Percentiles rank a stretch among this genome's conserved stretches.
phyloP scores from a whole-genome alignment of 2,797 vertebrate species.

The Schizopygopsis pylzovi region DNA sequence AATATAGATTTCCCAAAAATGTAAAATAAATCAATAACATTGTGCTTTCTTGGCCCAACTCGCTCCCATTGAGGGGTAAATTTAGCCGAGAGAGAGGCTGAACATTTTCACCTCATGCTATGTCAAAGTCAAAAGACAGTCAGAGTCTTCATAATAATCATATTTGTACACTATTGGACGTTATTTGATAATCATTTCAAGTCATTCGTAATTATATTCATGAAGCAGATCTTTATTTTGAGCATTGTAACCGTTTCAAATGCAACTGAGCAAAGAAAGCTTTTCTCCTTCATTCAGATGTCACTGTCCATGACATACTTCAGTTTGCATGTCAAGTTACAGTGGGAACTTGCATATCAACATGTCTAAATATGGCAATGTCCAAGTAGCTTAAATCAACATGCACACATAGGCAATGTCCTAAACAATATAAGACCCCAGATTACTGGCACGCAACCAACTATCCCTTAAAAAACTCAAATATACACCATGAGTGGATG shows the following conservation, averaged over 20 bases:
- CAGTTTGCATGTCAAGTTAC: slow-evolving; percentile 39
- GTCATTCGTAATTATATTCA: no score
- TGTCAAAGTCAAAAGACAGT: neutral
- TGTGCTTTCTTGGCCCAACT: no score
- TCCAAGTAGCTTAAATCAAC: slow-evolving; percentile 57
- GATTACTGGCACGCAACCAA: slow-evolving; percentile 60
- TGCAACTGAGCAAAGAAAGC: neutral
- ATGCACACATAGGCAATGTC: slow-evolving; percentile 56
- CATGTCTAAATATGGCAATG: slow-evolving; percentile 64
- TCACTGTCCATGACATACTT: slow-evolving; percentile 42
- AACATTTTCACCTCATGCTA: no score
- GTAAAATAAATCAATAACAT: no score
- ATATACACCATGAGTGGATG: slow-evolving; percentile 51
- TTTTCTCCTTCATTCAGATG: neutral
- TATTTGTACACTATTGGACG: neutral
- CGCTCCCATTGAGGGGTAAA: no score
- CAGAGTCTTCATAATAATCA: neutral
- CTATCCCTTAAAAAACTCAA: slow-evolving; percentile 62
- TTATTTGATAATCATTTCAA: neutral
- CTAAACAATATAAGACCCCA: slow-evolving; percentile 60
- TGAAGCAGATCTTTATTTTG: neutral
- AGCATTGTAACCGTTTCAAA: neutral
- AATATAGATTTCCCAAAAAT: no score
- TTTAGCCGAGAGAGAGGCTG: no score
- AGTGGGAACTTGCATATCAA: slow-evolving; percentile 40